Evolutionary conservation across 1,140 invertebrate species (phyloP).

Genomic region (Zaprionus ornatus): DNA sequence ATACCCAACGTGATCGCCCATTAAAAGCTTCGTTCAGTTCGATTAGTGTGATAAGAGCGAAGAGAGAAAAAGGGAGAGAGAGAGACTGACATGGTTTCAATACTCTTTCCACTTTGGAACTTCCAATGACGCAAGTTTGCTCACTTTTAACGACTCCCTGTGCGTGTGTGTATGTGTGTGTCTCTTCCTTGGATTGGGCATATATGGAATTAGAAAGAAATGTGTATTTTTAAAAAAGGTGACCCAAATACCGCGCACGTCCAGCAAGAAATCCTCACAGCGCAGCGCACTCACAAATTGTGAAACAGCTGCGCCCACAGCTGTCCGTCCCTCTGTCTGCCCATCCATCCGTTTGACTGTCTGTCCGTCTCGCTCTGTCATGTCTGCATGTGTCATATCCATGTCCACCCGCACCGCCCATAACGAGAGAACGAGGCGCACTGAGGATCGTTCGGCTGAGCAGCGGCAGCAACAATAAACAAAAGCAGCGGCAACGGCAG

Average conservation of each 20-base stretch:
- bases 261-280: conserved; percentile 63
- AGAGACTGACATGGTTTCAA: conserved; percentile 11
- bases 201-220: conserved; percentile 60
- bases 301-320: conserved; percentile 34
- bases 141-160: neutral
- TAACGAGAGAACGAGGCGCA: conserved; percentile 11
- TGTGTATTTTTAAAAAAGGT: conserved; percentile 71
- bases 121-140: conserved; percentile 41
- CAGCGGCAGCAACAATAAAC: conserved; percentile 31
- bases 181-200: conserved; percentile 58
- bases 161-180: conserved; percentile 10
- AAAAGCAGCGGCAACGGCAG: conserved; percentile 18
- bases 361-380: neutral
- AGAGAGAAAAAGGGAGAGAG: conserved; percentile 3
- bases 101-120: conserved; percentile 29
- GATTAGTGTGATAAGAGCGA: neutral
- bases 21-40: conserved; percentile 1
- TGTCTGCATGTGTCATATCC: conserved; percentile 34
- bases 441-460: conserved; percentile 38
- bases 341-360: neutral
- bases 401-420: conserved; percentile 49
- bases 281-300: conserved; percentile 12
- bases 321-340: neutral
- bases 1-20: neutral
- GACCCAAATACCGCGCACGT: conserved; percentile 61